These are phyloP conservation scores for Dicycla oo DNA, from an alignment of 2,888 invertebrate species.

Conservation along the genomic window DNA sequence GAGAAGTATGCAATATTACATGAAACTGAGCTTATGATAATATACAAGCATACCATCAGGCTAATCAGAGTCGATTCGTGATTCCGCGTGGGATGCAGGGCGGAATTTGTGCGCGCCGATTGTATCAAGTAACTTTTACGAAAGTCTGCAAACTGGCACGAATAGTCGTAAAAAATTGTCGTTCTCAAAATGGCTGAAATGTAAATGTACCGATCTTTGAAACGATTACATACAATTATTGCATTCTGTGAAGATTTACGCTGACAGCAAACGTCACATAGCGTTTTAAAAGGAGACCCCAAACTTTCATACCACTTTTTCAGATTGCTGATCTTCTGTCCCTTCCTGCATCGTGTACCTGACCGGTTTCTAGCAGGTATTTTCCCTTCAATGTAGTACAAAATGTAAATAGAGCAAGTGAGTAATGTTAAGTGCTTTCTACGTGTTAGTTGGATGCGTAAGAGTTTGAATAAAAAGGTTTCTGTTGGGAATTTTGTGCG, in stretches of 20 bases:
- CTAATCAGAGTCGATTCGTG: too few relatives aligned
- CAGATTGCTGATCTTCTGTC: conserved; percentile 14
- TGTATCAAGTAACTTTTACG: neutral
- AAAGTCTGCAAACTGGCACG: too few relatives aligned
- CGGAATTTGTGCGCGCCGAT: neutral
- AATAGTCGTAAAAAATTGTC: neutral
- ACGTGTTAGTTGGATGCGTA: conserved; percentile 24
- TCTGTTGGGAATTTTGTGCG: neutral
- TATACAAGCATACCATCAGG: neutral
- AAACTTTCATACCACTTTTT: neutral
- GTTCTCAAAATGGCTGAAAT: neutral
- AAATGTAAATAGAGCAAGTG: conserved; percentile 53
- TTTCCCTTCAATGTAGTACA: conserved; percentile 54
- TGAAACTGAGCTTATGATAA: neutral
- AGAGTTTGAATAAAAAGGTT: neutral
- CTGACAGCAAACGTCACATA: neutral
- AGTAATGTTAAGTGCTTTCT: conserved; percentile 53
- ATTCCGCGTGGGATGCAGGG: neutral
- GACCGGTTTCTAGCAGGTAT: conserved; percentile 53
- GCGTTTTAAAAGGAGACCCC: neutral
- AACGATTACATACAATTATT: neutral
- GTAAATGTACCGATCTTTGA: neutral
- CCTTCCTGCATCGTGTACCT: neutral
- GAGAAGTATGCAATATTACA: neutral
- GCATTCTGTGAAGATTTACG: too few relatives aligned